These are phyloP conservation scores for Morone chrysops DNA, from an alignment of 2,113 vertebrate genomes.

Conservation along the genomic window DNA sequence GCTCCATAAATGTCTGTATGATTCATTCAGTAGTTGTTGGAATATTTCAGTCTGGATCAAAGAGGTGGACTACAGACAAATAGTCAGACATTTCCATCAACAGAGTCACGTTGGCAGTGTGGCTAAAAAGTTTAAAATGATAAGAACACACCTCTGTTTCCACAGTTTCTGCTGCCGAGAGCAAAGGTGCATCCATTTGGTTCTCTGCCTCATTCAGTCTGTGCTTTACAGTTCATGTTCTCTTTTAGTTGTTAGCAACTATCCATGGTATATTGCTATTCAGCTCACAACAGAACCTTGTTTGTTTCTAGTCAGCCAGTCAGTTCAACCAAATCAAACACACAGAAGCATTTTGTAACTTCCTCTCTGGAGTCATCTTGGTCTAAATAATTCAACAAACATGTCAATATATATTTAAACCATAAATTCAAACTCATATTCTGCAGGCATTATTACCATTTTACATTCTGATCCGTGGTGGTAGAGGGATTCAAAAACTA, in stretches of 20 bases:
- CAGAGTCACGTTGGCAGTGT: background rate
- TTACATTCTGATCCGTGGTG: background rate
- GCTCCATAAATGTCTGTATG: background rate
- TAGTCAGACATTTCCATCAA: constrained; percentile 6
- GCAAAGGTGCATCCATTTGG: background rate
- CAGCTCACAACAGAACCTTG: constrained; percentile 5
- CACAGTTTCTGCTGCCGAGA: background rate
- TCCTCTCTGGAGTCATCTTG: background rate
- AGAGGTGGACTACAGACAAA: background rate
- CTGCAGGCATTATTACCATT: background rate
- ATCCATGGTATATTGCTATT: background rate
- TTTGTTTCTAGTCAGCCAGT: background rate
- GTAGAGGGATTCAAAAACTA: background rate
- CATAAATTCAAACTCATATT: background rate
- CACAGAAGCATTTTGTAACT: background rate
- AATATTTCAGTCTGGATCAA: constrained; percentile 14
- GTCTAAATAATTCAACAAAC: background rate
- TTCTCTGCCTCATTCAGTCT: background rate
- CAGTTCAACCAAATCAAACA: constrained; percentile 5
- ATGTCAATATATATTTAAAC: background rate
- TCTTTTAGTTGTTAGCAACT: constrained; percentile 8
- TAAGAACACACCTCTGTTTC: background rate
- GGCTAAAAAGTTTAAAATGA: background rate
- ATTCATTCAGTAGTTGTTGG: constrained; percentile 2
- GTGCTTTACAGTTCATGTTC: constrained; percentile 12